Evolutionary conservation across 2,888 invertebrate genomes (phyloP).

Genomic region (Pyrgus malvae): DNA sequence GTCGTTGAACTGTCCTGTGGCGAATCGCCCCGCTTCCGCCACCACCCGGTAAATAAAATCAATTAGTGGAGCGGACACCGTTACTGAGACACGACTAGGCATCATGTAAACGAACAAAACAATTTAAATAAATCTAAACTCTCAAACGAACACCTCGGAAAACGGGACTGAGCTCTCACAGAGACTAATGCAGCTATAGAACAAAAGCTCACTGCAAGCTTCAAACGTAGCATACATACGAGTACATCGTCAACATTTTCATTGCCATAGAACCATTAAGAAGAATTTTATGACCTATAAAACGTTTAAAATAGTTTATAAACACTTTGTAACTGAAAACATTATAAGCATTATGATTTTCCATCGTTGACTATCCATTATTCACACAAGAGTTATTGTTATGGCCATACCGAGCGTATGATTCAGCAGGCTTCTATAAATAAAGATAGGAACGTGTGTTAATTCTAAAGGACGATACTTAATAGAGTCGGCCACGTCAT

Average conservation of each 20-base stretch:
- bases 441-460: slow-evolving; percentile 67
- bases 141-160: background rate
- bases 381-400: slow-evolving; percentile 30
- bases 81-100: slow-evolving; percentile 41
- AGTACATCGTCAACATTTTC: too few species aligned
- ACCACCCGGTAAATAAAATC: slow-evolving; percentile 61
- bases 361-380: slow-evolving; percentile 8
- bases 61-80: slow-evolving; percentile 56
- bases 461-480: slow-evolving; percentile 71
- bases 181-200: too few species aligned
- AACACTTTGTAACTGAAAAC: slow-evolving; percentile 13
- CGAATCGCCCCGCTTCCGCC: slow-evolving; percentile 64
- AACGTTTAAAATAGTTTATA: slow-evolving; percentile 9
- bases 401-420: slow-evolving; percentile 46
- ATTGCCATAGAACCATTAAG: slow-evolving; percentile 5
- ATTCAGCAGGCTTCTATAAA: slow-evolving; percentile 64
- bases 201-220: background rate
- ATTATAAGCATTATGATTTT: slow-evolving; percentile 20
- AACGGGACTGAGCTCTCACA: background rate
- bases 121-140: slow-evolving; percentile 7
- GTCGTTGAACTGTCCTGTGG: slow-evolving; percentile 70
- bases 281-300: slow-evolving; percentile 1
- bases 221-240: too few species aligned
- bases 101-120: slow-evolving; percentile 34
- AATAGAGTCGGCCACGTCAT: slow-evolving; percentile 78